phyloP scores from a whole-genome alignment of 2,113 vertebrate genomes.

The Zosterops japonicus region DNA sequence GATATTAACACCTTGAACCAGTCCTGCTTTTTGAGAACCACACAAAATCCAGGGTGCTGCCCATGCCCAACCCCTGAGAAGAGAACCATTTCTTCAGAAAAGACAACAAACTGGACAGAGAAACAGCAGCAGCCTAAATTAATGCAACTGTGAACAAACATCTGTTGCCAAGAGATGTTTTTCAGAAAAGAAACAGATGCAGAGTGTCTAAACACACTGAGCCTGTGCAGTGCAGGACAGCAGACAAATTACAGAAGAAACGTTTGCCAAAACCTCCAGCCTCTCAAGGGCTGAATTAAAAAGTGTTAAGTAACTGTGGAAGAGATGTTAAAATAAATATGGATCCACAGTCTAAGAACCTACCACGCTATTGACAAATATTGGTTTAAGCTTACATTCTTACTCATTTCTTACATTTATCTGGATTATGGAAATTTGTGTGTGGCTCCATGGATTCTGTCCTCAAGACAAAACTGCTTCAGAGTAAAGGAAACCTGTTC shows the following conservation, averaged over 20 bases:
- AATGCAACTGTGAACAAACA: not conserved
- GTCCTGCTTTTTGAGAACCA: not conserved
- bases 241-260: not conserved
- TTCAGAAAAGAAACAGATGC: slow-evolving; percentile 22
- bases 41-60: not conserved
- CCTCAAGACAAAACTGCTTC: not conserved
- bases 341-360: not conserved
- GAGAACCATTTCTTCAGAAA: not conserved
- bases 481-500: not conserved
- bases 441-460: not conserved
- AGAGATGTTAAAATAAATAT: not conserved
- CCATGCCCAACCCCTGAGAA: fast-evolving
- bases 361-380: fast-evolving
- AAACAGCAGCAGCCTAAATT: not conserved
- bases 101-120: not conserved
- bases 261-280: not conserved
- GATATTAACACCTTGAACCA: not conserved
- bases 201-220: not conserved
- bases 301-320: not conserved
- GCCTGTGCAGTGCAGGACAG: not conserved
- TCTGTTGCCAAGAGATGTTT: not conserved
- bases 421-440: fast-evolving
- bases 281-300: not conserved
- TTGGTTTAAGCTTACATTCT: not conserved
- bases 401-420: not conserved